These are phyloP conservation scores for Eulemur mongoz DNA, from an alignment of 2,797 vertebrate species.

Conservation along the genomic window DNA sequence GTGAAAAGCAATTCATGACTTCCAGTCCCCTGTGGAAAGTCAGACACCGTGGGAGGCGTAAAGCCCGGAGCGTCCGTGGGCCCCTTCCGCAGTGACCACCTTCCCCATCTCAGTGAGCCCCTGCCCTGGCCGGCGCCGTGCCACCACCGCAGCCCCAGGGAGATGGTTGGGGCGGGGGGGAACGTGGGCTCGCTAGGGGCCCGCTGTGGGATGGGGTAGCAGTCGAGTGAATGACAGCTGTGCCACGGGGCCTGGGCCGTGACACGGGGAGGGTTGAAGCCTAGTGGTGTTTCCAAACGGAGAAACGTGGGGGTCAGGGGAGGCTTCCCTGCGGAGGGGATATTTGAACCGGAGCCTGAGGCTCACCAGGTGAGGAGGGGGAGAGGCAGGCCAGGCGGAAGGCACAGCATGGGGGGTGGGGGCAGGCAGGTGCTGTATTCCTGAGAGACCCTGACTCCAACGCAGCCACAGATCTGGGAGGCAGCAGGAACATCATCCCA, in stretches of 20 bases:
- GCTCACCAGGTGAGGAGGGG: neutral
- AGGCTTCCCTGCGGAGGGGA: neutral
- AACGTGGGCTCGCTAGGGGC: too few relatives aligned
- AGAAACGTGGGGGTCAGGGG: neutral
- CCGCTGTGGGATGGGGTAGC: neutral
- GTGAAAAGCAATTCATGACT: neutral
- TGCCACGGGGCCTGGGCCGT: neutral
- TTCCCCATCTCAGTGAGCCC: neutral
- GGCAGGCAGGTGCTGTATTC: neutral
- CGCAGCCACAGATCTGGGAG: neutral
- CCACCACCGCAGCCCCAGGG: neutral
- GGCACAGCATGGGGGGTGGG: rapidly evolving
- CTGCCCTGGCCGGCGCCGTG: neutral
- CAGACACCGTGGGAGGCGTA: neutral
- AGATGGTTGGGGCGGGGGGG: too few relatives aligned
- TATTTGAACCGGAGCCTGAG: neutral
- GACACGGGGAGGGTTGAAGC: rapidly evolving
- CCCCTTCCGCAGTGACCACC: rapidly evolving
- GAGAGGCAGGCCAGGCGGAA: neutral
- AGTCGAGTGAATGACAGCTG: rapidly evolving
- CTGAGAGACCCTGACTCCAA: neutral
- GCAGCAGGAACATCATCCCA: too few relatives aligned
- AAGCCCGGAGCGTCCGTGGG: neutral
- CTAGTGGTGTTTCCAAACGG: neutral
- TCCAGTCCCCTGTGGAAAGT: neutral